A percentile compares a stretch with the other conserved stretches of the same genome.
phyloP scores from a whole-genome alignment of 2,888 invertebrate genomes.

The Exephanes ischioxanthus region DNA sequence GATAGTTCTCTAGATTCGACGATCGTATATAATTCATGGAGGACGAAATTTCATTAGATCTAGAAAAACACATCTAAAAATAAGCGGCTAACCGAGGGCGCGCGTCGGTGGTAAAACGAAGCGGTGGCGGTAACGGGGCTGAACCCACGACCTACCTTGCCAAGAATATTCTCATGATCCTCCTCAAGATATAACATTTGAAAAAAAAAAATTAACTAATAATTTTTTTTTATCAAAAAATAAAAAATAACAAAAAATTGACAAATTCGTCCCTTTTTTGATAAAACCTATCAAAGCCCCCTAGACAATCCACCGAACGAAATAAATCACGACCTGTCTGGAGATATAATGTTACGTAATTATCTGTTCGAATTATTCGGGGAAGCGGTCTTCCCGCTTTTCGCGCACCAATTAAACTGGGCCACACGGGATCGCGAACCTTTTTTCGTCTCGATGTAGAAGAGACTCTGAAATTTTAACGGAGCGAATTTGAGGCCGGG shows the following conservation, averaged over 20 bases:
- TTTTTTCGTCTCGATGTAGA: constrained; percentile 89
- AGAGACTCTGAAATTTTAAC: constrained; percentile 88
- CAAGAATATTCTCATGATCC: constrained; percentile 49
- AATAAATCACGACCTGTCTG: too few relatives aligned
- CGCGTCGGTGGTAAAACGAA: constrained; percentile 50
- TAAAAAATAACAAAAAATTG: constrained; percentile 26
- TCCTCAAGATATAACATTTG: constrained; percentile 15
- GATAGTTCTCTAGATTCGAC: constrained; percentile 21
- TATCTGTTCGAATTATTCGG: constrained; percentile 1
- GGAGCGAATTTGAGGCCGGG: constrained; percentile 87
- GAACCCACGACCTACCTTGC: constrained; percentile 59
- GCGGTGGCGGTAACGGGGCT: constrained; percentile 46
- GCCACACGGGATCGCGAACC: constrained; percentile 84
- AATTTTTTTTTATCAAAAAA: background rate
- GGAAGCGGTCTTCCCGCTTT: background rate
- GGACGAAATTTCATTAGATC: constrained; percentile 58
- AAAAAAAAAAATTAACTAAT: background rate
- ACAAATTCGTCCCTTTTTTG: constrained; percentile 21
- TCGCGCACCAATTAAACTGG: background rate
- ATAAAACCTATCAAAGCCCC: too few relatives aligned
- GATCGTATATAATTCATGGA: constrained; percentile 57
- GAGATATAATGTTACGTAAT: background rate
- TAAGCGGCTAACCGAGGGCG: constrained; percentile 43
- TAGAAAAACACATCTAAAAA: constrained; percentile 65
- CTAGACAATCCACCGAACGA: too few relatives aligned